These are phyloP conservation scores for Psophia crepitans DNA, from an alignment of 2,113 vertebrate genomes.

Conservation along the genomic window DNA sequence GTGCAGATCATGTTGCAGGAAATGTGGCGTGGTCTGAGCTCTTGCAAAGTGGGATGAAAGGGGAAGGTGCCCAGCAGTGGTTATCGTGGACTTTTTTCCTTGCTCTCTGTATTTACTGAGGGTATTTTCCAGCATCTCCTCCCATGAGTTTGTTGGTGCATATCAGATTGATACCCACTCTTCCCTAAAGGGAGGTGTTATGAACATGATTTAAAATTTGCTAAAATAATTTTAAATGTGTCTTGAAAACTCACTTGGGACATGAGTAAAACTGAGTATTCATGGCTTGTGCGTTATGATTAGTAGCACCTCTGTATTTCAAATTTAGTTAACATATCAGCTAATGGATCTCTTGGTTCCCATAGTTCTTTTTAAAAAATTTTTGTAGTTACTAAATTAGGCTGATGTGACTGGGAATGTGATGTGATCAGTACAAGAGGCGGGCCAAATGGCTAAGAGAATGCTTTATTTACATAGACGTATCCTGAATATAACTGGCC, in stretches of 20 bases:
- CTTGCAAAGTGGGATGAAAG: neutral
- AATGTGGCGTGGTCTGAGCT: neutral
- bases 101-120: neutral
- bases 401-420: neutral
- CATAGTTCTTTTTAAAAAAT: neutral
- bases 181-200: neutral
- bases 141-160: rapidly evolving
- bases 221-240: neutral
- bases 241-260: neutral
- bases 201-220: neutral
- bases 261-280: neutral
- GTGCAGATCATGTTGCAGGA: neutral
- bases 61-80: neutral
- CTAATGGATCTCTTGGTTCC: neutral
- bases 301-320: neutral
- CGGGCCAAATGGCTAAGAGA: neutral
- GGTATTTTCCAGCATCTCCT: neutral
- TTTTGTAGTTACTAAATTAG: neutral
- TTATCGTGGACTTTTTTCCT: neutral
- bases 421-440: neutral
- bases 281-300: neutral
- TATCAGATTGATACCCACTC: neutral
- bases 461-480: neutral
- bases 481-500: neutral
- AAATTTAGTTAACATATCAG: neutral